These are phyloP conservation scores for Phoebastria nigripes DNA, from an alignment of 2,797 vertebrate species.

Conservation along the genomic window DNA sequence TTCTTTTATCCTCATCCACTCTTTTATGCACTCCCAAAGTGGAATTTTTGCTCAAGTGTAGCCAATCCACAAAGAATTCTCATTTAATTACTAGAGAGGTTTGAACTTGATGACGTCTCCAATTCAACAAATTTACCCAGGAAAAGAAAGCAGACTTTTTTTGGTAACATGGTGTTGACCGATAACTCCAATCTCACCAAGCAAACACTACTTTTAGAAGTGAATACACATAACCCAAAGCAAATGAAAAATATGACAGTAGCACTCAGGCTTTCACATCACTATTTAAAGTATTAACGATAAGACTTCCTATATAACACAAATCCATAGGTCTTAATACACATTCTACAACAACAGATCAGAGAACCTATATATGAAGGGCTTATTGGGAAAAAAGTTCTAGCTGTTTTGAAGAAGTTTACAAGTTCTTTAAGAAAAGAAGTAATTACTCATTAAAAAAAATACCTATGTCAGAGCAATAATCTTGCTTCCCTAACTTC, in stretches of 20 bases:
- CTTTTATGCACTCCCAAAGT: background rate
- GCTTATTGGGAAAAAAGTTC: background rate
- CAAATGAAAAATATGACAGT: background rate
- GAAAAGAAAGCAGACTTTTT: background rate
- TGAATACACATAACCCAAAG: constrained; percentile 5
- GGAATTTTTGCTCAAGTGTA: background rate
- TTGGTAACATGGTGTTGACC: background rate
- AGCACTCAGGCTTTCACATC: constrained; percentile 29
- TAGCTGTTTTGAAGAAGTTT: constrained; percentile 27
- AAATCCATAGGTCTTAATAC: constrained; percentile 18
- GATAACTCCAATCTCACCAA: background rate
- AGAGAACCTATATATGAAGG: constrained; percentile 3
- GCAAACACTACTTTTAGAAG: background rate
- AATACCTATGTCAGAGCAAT: constrained; percentile 33
- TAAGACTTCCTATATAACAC: constrained; percentile 39
- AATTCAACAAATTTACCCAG: background rate
- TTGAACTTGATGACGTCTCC: background rate
- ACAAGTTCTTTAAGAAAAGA: constrained; percentile 65
- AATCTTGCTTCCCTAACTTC: constrained; percentile 28
- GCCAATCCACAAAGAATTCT: background rate
- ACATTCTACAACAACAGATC: background rate
- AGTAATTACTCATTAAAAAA: constrained; percentile 11
- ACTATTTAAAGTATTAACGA: constrained; percentile 17
- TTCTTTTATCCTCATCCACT: background rate
- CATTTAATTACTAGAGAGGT: background rate